Percentiles rank a stretch among this genome's conserved stretches.
These are phyloP conservation scores for Coleophora deauratella DNA, from an alignment of 2,888 invertebrate species.

Conservation along the genomic window DNA sequence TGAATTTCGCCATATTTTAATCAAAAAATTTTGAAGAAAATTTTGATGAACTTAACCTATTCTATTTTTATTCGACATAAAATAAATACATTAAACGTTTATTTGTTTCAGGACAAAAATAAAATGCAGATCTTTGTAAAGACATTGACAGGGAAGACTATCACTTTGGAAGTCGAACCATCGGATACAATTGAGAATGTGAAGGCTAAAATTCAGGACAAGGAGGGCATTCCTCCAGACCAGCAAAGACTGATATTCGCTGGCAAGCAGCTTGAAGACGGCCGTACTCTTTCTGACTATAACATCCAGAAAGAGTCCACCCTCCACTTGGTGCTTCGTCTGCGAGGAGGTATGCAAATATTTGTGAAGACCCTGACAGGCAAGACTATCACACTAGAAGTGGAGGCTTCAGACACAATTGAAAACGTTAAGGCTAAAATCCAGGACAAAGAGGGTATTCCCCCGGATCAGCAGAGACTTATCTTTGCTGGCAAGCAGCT, in stretches of 20 bases:
- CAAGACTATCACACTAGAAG: conserved; percentile 19
- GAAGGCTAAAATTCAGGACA: conserved; percentile 17
- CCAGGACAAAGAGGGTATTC: conserved; percentile 20
- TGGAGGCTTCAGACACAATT: conserved; percentile 18
- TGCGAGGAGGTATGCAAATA: conserved; percentile 17
- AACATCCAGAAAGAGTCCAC: conserved; percentile 18
- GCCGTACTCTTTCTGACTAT: conserved; percentile 16
- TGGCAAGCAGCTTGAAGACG: conserved; percentile 16
- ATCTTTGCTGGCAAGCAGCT: conserved; percentile 20
- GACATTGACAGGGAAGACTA: conserved; percentile 13
- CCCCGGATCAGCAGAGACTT: conserved; percentile 19
- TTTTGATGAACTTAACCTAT: too few species aligned
- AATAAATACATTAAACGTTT: not conserved
- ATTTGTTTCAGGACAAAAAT: conserved; percentile 29
- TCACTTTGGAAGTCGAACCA: conserved; percentile 12
- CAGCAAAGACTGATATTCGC: conserved; percentile 18
- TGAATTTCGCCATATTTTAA: too few species aligned
- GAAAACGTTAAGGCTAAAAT: conserved; percentile 21
- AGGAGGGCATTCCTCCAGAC: conserved; percentile 17
- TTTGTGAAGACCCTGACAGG: conserved; percentile 19
- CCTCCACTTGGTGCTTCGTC: conserved; percentile 14
- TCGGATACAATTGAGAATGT: conserved; percentile 17
- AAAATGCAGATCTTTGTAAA: conserved; percentile 36
- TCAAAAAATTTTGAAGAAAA: not conserved
- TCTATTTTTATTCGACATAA: too few species aligned